Evolutionary conservation across 2,797 vertebrate genomes (phyloP).

Genomic region (Uromys caudimaculatus): DNA sequence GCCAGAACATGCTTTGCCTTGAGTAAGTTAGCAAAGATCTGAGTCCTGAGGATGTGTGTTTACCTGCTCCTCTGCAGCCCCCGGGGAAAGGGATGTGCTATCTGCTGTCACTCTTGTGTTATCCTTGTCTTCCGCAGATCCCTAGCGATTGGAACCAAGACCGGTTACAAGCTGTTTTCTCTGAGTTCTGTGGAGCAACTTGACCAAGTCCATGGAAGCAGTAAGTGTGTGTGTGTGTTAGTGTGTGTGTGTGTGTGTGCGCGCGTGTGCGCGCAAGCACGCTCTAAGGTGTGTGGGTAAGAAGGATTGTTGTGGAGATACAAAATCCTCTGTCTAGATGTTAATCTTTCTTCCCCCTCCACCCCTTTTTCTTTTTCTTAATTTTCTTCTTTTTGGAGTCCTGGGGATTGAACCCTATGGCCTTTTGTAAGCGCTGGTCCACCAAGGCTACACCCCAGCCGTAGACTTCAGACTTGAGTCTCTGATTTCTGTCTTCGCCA

Average conservation of each 20-base stretch:
- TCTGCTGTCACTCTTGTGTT: background rate
- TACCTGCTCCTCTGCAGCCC: background rate
- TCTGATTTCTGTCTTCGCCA: background rate
- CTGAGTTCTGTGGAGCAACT: constrained; percentile 95
- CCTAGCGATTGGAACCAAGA: constrained; percentile 93
- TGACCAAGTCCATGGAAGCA: constrained; percentile 96
- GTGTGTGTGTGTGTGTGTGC: background rate
- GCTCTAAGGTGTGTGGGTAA: background rate
- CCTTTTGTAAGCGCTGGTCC: background rate
- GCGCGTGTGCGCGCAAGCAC: background rate
- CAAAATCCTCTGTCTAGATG: background rate
- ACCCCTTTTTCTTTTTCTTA: no score
- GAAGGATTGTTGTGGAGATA: background rate
- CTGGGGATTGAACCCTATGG: background rate
- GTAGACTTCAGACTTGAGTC: constrained; percentile 18
- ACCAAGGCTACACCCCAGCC: background rate
- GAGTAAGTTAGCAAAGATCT: background rate
- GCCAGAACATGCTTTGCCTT: background rate
- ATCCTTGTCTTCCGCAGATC: constrained; percentile 88
- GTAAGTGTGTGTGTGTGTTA: constrained; percentile 87
- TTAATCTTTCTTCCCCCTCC: background rate
- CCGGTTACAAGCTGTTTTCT: constrained; percentile 95
- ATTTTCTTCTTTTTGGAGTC: background rate
- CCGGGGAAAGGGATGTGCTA: background rate
- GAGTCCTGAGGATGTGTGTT: background rate